phyloP scores from a whole-genome alignment of 2,797 vertebrate genomes.

The Gallirallus australis region DNA sequence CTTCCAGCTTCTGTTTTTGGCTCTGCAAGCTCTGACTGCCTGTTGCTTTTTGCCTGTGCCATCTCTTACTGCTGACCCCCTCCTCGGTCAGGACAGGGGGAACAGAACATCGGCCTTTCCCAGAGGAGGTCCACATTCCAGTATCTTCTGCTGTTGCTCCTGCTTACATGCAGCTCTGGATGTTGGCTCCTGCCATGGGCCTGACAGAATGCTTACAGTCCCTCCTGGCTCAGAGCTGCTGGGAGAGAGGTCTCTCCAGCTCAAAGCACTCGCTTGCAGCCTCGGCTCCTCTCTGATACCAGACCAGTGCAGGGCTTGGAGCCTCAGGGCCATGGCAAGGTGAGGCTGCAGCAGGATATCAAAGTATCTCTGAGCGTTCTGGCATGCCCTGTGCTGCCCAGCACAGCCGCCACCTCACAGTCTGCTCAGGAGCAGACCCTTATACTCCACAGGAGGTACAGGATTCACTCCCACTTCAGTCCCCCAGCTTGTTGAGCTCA shows the following conservation, averaged over 20 bases:
- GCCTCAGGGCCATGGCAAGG: not conserved
- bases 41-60: not conserved
- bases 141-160: not conserved
- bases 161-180: not conserved
- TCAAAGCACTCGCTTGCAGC: not conserved
- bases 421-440: not conserved
- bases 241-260: not conserved
- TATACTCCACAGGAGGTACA: not conserved
- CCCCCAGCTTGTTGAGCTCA: not conserved
- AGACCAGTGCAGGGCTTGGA: not conserved
- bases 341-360: not conserved
- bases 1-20: not conserved
- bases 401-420: too few relatives aligned
- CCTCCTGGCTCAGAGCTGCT: not conserved
- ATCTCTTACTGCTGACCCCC: not conserved
- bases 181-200: fast-evolving
- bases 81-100: not conserved
- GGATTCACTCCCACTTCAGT: not conserved
- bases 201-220: not conserved
- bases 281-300: not conserved
- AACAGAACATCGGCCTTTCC: not conserved
- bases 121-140: not conserved
- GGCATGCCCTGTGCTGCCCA: not conserved
- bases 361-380: not conserved
- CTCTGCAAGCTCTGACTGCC: not conserved